These are phyloP conservation scores for Cacatua alba DNA, from an alignment of 2,113 vertebrate species.

Conservation along the genomic window DNA sequence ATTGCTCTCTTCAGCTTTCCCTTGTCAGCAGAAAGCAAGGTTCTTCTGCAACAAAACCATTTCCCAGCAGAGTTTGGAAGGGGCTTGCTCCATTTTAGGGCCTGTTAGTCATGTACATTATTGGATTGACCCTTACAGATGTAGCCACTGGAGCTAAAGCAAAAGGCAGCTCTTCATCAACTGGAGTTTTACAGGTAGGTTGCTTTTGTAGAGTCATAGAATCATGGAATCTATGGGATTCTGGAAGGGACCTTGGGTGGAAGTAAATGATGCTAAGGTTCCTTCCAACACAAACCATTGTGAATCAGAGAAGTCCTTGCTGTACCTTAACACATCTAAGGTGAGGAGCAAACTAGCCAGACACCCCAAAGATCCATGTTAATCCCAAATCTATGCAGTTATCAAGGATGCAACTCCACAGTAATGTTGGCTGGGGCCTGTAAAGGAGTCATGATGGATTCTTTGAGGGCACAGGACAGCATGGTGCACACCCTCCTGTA, in stretches of 20 bases:
- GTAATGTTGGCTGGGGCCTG: not conserved
- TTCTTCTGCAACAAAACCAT: not conserved
- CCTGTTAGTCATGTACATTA: not conserved
- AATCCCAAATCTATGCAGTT: not conserved
- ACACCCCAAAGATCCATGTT: not conserved
- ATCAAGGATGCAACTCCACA: not conserved
- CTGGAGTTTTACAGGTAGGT: not conserved
- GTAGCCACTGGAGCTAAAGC: not conserved
- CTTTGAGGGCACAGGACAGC: rapidly evolving
- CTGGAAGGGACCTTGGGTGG: not conserved
- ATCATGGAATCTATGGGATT: not conserved
- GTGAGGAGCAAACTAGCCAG: not conserved
- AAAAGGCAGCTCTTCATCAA: not conserved
- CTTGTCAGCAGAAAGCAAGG: not conserved
- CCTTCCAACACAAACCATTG: not conserved
- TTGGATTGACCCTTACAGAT: not conserved
- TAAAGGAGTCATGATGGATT: not conserved
- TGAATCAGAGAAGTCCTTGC: not conserved
- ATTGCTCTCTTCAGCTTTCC: not conserved
- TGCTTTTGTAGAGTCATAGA: not conserved
- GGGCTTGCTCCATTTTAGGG: not conserved
- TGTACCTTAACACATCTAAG: not conserved
- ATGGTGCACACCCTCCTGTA: not conserved
- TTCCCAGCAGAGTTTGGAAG: not conserved
- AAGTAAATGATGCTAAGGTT: not conserved